phyloP scores from a whole-genome alignment of 2,797 vertebrate genomes.

The Peromyscus eremicus region DNA sequence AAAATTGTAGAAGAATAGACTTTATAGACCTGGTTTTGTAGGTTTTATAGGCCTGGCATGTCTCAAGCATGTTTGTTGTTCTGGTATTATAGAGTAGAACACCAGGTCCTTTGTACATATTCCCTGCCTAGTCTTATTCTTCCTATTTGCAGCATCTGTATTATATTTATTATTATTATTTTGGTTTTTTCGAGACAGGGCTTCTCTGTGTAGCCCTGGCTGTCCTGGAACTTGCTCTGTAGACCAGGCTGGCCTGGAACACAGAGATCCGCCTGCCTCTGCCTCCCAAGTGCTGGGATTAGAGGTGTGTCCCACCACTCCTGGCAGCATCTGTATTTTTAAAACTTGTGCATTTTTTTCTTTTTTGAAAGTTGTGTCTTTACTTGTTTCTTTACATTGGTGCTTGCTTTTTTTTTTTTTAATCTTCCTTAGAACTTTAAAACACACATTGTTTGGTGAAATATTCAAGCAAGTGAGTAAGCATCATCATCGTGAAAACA shows the following conservation, averaged over 20 bases:
- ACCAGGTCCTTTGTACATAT: background rate
- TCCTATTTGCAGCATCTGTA: background rate
- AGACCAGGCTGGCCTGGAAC: background rate
- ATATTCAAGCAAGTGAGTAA: slow-evolving; percentile 25
- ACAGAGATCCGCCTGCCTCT: background rate
- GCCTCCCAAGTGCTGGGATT: background rate
- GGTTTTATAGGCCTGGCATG: slow-evolving; percentile 30
- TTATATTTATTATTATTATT: background rate
- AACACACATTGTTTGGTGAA: slow-evolving; percentile 28
- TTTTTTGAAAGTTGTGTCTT: slow-evolving; percentile 41
- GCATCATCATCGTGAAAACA: slow-evolving; percentile 19
- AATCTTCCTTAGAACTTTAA: slow-evolving; percentile 49
- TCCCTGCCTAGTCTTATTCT: slow-evolving; percentile 6
- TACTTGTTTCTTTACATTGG: slow-evolving; percentile 48
- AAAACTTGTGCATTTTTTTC: slow-evolving; percentile 39
- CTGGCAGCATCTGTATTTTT: background rate
- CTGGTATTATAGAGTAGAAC: background rate
- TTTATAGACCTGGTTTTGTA: slow-evolving; percentile 32
- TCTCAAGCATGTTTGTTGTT: background rate
- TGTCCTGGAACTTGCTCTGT: background rate
- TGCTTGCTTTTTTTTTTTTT: slow-evolving; percentile 19
- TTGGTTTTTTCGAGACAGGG: background rate
- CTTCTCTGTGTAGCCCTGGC: background rate
- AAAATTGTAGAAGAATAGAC: slow-evolving; percentile 25
- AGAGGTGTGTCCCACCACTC: background rate